A percentile compares a stretch with the other conserved stretches of the same genome.
Conservation (phyloP, 2,113 vertebrate species). For the Gavia stellata region DNA sequence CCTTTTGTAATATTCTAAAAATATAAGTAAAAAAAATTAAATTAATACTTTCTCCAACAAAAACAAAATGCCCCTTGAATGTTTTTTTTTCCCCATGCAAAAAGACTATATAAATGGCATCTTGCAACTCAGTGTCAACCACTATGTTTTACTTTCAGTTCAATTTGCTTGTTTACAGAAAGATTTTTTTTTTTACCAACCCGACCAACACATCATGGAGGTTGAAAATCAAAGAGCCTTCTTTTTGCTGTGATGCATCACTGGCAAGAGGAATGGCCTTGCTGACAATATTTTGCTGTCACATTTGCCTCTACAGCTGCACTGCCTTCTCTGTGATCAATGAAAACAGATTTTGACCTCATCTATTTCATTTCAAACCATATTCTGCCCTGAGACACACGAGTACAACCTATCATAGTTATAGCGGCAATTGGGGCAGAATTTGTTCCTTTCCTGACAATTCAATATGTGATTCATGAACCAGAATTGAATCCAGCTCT, state of each 20-base stretch:
- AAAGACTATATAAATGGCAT: neutral
- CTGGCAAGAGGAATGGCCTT: conserved; percentile 24
- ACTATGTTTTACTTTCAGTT: neutral
- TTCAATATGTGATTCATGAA: conserved; percentile 62
- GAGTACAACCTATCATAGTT: conserved; percentile 55
- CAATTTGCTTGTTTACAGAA: conserved; percentile 8
- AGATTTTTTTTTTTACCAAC: neutral
- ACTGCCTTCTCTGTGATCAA: conserved; percentile 58
- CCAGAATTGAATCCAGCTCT: conserved; percentile 37
- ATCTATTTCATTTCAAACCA: conserved; percentile 59
- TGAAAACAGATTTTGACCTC: conserved; percentile 63
- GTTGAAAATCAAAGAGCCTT: conserved; percentile 40
- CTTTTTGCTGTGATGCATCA: conserved; percentile 31
- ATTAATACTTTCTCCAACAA: neutral
- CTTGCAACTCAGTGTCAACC: conserved; percentile 2
- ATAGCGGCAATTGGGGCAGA: conserved; percentile 61
- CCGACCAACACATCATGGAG: neutral
- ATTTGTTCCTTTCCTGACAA: conserved; percentile 65
- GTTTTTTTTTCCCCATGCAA: neutral
- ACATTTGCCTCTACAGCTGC: conserved; percentile 55
- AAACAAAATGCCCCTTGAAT: neutral
- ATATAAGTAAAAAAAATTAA: neutral
- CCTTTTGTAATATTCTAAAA: neutral
- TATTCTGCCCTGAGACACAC: conserved; percentile 29
- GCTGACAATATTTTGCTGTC: conserved; percentile 58